These are phyloP conservation scores for Conops quadrifasciatus DNA, from an alignment of 2,888 invertebrate species.

Conservation along the genomic window DNA sequence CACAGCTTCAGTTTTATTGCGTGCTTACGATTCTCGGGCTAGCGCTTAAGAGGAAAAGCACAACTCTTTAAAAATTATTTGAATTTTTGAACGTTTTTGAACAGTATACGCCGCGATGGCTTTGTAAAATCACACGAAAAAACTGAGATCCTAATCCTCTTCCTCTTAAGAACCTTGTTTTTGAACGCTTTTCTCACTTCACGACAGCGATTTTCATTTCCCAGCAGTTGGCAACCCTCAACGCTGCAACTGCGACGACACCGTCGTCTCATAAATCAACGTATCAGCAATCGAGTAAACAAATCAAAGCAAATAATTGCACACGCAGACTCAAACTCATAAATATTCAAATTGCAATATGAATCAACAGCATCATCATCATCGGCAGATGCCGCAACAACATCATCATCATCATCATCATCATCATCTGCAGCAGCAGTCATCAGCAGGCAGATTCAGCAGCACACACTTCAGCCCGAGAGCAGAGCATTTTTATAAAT, in stretches of 20 bases:
- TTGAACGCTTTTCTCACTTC: too few species aligned
- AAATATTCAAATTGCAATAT: constrained; percentile 35
- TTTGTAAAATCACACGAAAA: too few species aligned
- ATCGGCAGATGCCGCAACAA: neutral
- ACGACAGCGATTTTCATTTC: neutral
- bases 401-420: constrained; percentile 9
- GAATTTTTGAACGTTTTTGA: too few species aligned
- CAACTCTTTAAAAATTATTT: too few species aligned
- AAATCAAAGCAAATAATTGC: constrained; percentile 35
- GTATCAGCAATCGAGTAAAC: constrained; percentile 19
- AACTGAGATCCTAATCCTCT: too few species aligned
- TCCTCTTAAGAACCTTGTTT: too few species aligned
- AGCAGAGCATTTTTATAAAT: too few species aligned
- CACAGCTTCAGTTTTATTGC: too few species aligned
- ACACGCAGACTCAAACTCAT: constrained; percentile 32
- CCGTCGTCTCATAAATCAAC: constrained; percentile 23
- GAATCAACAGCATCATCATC: constrained; percentile 26
- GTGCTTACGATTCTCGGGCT: too few species aligned
- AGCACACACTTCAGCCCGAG: too few species aligned
- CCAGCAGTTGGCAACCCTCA: constrained; percentile 13
- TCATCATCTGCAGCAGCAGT: neutral
- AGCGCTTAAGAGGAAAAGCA: too few species aligned
- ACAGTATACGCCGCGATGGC: too few species aligned
- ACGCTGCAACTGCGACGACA: neutral
- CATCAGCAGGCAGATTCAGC: neutral